Conservation (phyloP, 2,888 invertebrate species). For the Polymixis lichenea region DNA sequence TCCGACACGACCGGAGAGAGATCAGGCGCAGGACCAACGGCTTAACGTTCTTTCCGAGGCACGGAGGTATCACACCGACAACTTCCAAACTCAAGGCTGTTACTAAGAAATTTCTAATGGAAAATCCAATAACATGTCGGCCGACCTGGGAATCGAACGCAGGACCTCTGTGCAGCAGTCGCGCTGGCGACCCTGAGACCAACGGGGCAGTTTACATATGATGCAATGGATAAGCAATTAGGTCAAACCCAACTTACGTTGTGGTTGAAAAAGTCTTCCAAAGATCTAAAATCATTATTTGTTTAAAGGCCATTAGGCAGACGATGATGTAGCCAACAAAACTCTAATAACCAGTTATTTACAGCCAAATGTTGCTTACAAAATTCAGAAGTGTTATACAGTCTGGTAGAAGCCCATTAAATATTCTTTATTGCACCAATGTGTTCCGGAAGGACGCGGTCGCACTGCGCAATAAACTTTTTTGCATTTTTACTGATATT, state of each 20-base stretch:
- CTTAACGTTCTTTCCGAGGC: too few species aligned
- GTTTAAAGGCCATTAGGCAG: background rate
- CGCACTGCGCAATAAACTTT: background rate
- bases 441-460: background rate
- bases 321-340: background rate
- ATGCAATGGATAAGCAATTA: too few species aligned
- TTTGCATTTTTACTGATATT: background rate
- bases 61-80: too few species aligned
- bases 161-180: too few species aligned
- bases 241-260: background rate
- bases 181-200: too few species aligned
- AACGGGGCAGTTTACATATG: too few species aligned
- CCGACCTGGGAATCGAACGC: too few species aligned
- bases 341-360: background rate
- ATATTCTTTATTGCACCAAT: background rate
- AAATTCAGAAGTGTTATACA: background rate
- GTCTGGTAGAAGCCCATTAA: background rate
- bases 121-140: too few species aligned
- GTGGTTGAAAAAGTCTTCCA: background rate
- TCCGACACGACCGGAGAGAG: too few species aligned
- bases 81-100: too few species aligned
- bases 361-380: constrained; percentile 2
- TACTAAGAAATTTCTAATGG: too few species aligned
- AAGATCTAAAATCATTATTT: background rate
- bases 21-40: too few species aligned